A percentile compares a stretch with the other conserved stretches of the same genome.
phyloP scores from a whole-genome alignment of 1,140 invertebrate species.

The Caenorhabditis remanei region DNA sequence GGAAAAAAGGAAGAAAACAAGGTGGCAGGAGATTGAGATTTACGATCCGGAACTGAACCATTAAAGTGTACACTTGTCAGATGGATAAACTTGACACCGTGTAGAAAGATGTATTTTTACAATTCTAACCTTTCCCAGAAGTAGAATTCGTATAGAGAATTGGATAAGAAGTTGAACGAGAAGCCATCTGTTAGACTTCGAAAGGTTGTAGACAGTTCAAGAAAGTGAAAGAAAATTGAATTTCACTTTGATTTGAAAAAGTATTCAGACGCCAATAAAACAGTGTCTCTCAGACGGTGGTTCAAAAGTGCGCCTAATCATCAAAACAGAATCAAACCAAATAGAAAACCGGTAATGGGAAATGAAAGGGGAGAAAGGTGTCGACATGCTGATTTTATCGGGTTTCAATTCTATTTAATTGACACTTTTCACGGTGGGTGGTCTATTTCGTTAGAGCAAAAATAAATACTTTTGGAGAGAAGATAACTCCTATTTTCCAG shows the following conservation, averaged over 20 bases:
- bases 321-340: constrained; percentile 37
- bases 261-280: constrained; percentile 4
- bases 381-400: constrained; percentile 42
- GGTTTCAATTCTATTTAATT: constrained; percentile 40
- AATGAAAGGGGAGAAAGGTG: background rate
- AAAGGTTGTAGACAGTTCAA: constrained; percentile 5
- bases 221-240: constrained; percentile 36
- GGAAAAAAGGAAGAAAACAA: background rate
- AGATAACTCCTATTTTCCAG: too few relatives aligned
- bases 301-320: constrained; percentile 51
- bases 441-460: background rate
- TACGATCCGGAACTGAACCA: constrained; percentile 33
- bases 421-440: constrained; percentile 22
- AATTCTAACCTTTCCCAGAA: background rate
- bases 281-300: background rate
- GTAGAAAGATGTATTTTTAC: background rate
- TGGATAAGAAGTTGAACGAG: too few relatives aligned
- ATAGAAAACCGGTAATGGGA: background rate
- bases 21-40: background rate
- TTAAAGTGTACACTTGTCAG: background rate
- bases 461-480: background rate
- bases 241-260: background rate
- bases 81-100: constrained; percentile 5
- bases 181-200: too few relatives aligned
- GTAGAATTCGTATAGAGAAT: background rate